Conservation (phyloP, 2,113 vertebrate species). For the Ptychochromis oligacanthus region DNA sequence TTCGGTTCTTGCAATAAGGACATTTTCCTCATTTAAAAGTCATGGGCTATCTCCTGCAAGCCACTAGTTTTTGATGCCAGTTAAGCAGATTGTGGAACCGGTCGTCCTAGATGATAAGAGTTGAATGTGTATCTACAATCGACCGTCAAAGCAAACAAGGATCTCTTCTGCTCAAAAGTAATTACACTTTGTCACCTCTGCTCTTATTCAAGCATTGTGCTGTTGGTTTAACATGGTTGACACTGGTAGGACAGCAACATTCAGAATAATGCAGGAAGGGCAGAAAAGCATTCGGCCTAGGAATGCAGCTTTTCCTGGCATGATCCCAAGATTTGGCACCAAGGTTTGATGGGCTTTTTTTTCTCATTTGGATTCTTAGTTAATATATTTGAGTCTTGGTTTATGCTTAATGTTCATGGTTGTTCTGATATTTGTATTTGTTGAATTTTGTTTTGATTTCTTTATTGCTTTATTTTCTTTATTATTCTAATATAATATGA, state of each 20-base stretch:
- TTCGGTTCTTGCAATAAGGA: slow-evolving; percentile 15
- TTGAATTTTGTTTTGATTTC: too few relatives aligned
- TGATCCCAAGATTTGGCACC: not conserved
- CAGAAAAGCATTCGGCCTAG: not conserved
- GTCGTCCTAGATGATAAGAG: slow-evolving; percentile 40
- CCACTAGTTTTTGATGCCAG: slow-evolving; percentile 40
- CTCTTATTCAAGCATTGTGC: slow-evolving; percentile 1
- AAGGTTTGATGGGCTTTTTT: too few relatives aligned
- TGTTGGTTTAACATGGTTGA: slow-evolving; percentile 16
- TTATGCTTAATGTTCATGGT: not conserved
- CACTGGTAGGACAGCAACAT: not conserved
- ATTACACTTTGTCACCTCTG: slow-evolving; percentile 39
- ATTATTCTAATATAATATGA: not conserved
- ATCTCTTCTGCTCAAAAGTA: slow-evolving; percentile 16
- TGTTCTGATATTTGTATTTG: not conserved
- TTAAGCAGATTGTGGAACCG: slow-evolving; percentile 39
- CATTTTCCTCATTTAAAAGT: slow-evolving; percentile 38
- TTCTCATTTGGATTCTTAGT: not conserved
- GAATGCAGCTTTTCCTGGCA: not conserved
- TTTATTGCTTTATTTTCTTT: not conserved
- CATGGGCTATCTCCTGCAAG: slow-evolving; percentile 17
- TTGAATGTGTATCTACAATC: slow-evolving; percentile 14
- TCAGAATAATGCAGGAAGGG: not conserved
- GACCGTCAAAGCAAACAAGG: slow-evolving; percentile 36
- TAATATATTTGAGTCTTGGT: not conserved